These are phyloP conservation scores for Phaethornis superciliosus DNA, from an alignment of 2,113 vertebrate species.

Conservation along the genomic window DNA sequence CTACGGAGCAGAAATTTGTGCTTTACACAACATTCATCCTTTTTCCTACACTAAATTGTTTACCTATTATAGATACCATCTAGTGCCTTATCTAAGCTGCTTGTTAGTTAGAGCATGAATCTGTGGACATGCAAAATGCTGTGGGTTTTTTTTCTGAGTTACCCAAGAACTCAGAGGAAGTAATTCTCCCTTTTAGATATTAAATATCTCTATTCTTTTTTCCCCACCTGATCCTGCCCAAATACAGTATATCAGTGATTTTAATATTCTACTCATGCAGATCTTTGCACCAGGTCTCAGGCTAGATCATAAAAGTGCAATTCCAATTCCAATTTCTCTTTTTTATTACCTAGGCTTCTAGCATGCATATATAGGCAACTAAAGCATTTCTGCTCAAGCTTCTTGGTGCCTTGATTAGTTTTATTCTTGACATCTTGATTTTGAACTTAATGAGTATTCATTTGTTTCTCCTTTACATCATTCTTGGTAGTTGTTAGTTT, in stretches of 20 bases:
- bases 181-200: not conserved
- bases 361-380: not conserved
- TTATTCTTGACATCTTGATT: conserved; percentile 38
- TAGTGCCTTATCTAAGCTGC: not conserved
- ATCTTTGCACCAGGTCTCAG: not conserved
- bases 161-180: not conserved
- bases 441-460: not conserved
- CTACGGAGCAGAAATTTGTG: not conserved
- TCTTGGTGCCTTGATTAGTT: conserved; percentile 45
- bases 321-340: conserved; percentile 32
- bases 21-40: not conserved
- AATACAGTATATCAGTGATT: not conserved
- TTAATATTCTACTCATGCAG: conserved; percentile 20
- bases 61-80: not conserved
- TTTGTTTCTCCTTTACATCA: conserved; percentile 31
- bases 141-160: not conserved
- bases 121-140: not conserved
- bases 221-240: not conserved
- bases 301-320: conserved; percentile 24
- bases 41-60: not conserved
- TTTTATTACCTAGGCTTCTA: conserved; percentile 39
- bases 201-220: not conserved
- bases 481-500: not conserved
- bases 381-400: not conserved
- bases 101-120: not conserved